Base-by-base conservation (phyloP, 2,888 invertebrate genomes). In the Mesorhabditis sp. region DNA sequence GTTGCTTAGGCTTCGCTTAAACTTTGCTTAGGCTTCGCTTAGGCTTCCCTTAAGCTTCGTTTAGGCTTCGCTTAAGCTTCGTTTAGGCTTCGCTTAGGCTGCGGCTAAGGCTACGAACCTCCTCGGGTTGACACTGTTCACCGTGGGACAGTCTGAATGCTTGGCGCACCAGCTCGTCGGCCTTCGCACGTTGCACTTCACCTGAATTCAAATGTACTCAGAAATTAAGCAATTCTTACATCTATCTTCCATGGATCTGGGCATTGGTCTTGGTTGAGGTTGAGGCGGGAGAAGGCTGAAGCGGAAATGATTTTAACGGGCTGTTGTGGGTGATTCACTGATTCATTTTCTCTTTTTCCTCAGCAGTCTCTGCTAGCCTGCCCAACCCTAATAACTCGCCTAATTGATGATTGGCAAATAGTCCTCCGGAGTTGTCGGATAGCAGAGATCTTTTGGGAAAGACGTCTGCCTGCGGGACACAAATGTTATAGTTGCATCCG, bases 401-500 rank as follows among this genome's bases (percentile, higher is more conserved):
- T 28, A 28, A 28, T 28, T 28, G 28, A 28, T 28, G 28, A 28
- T 28, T 28, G 28, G 28, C 28, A 28, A 28, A 28, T 28, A 28
- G 28, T 28, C 28, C 28, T 2, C 28, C 28, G 28, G 28, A 28
- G 28, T 28, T 28, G 28, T 28, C 28, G 28, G 28, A 28, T 28
- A 28, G 28, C 28, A 28, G 28, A 28, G 28, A 28, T 28, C 28
- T 28, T 28, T 28, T 28, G 28, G 28, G 28, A 28, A 28, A 28
- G 28, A 28, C 58, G 10, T 50, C 63, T 15, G 6, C 41, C 63
- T 7, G 6, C 15, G 76, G 78, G 15, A 78, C 70, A 66, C 78
- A 78, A 75, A 78, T 78, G 45, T 78, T 78, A 67, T 78, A 78
- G 70, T 78, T 78, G 63, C 78, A 78, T 0, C 78, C 78, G 28